Percentiles rank a stretch among this genome's conserved stretches.
Evolutionary conservation across 2,888 invertebrate species (phyloP).

Genomic region (Lycia hirtaria): DNA sequence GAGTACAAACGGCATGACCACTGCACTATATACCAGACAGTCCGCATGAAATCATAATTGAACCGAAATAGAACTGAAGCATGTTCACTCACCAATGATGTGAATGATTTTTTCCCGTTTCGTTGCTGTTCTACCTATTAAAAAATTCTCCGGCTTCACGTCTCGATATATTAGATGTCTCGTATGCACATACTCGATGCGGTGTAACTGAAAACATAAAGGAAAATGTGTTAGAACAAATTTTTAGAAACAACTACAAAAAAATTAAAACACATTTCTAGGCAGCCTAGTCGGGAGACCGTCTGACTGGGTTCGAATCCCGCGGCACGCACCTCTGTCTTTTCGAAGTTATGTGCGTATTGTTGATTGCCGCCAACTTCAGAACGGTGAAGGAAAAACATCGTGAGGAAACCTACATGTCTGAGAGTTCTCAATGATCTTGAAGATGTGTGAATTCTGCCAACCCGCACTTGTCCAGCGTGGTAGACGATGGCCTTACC

Average conservation of each 20-base stretch:
- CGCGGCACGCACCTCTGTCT: no score
- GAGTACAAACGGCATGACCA: no score
- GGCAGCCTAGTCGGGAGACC: no score
- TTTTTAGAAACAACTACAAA: background rate
- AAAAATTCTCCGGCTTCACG: constrained; percentile 99
- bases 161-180: constrained; percentile 99
- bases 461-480: no score
- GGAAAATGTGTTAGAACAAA: constrained; percentile 9
- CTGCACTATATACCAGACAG: background rate
- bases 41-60: background rate
- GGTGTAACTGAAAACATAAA: constrained; percentile 90
- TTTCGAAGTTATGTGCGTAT: no score
- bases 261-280: background rate
- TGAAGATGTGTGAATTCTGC: no score
- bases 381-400: no score
- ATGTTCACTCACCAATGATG: constrained; percentile 95
- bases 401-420: no score
- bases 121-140: constrained; percentile 98
- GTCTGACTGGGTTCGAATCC: no score
- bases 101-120: constrained; percentile 99
- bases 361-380: no score
- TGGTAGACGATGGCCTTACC: no score
- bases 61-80: constrained; percentile 7
- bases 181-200: constrained; percentile 99
- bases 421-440: no score